Conservation (phyloP, 2,888 invertebrate species). For the Podotricha telesiphe region DNA sequence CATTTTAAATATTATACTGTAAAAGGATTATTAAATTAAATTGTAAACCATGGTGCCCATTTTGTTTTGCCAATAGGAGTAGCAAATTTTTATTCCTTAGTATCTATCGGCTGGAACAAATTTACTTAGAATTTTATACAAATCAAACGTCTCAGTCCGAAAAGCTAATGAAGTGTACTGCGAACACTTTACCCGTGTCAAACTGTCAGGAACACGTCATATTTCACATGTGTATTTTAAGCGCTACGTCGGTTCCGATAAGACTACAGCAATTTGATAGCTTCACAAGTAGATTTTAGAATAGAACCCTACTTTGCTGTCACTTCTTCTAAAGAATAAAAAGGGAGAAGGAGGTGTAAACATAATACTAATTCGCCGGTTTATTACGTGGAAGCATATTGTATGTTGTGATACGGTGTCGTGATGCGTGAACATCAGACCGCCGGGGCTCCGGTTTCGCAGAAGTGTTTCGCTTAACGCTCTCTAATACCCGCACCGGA, state of each 20-base stretch:
- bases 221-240: conserved; percentile 65
- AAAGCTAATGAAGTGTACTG: conserved; percentile 75
- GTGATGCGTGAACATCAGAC: conserved; percentile 63
- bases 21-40: too few species aligned
- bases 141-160: conserved; percentile 51
- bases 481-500: conserved; percentile 58
- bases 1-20: too few species aligned
- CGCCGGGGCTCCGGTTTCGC: conserved; percentile 71
- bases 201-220: conserved; percentile 78
- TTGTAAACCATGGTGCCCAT: background rate
- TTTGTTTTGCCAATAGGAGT: too few species aligned
- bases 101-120: conserved; percentile 13
- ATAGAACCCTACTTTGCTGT: conserved; percentile 54
- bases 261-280: conserved; percentile 56
- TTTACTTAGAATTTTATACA: conserved; percentile 34
- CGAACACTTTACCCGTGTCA: conserved; percentile 77
- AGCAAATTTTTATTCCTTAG: background rate
- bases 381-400: conserved; percentile 71
- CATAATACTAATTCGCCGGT: conserved; percentile 79
- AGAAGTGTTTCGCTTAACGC: conserved; percentile 78
- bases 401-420: conserved; percentile 79
- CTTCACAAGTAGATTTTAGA: conserved; percentile 33
- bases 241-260: conserved; percentile 66
- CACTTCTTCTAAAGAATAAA: conserved; percentile 62
- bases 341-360: conserved; percentile 71